Conservation (phyloP, 2,888 invertebrate species). For the Coremacera marginata region DNA sequence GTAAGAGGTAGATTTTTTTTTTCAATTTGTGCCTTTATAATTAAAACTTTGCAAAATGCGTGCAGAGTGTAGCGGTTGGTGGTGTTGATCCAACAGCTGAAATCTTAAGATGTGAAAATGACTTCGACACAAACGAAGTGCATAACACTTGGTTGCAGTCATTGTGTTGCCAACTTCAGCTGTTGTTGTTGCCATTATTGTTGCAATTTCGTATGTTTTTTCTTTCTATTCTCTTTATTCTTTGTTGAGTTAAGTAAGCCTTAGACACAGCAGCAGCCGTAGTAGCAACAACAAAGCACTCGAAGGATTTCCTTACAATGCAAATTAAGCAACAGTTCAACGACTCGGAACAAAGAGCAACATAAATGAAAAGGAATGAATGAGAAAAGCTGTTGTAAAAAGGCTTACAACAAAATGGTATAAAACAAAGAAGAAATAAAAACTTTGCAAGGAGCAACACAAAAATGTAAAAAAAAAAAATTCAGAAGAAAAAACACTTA, state of each 20-base stretch:
- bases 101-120: conserved; percentile 19
- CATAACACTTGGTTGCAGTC: conserved; percentile 12
- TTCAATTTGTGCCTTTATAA: conserved; percentile 4
- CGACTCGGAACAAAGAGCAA: conserved; percentile 24
- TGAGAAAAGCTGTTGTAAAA: background rate
- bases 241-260: conserved; percentile 3
- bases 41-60: conserved; percentile 21
- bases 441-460: background rate
- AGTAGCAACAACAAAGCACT: conserved; percentile 4
- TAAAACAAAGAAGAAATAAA: background rate
- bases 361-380: background rate
- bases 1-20: background rate
- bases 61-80: no score
- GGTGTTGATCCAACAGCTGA: background rate
- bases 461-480: conserved; percentile 5
- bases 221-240: background rate
- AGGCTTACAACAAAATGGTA: background rate
- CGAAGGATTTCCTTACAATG: conserved; percentile 14
- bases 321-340: conserved; percentile 34
- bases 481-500: conserved; percentile 2
- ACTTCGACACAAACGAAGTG: conserved; percentile 24
- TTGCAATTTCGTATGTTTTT: background rate
- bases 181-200: background rate
- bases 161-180: conserved; percentile 14
- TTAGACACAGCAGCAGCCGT: background rate